These are phyloP conservation scores for Microtus oregoni DNA, from an alignment of 2,113 vertebrate genomes.

Conservation along the genomic window DNA sequence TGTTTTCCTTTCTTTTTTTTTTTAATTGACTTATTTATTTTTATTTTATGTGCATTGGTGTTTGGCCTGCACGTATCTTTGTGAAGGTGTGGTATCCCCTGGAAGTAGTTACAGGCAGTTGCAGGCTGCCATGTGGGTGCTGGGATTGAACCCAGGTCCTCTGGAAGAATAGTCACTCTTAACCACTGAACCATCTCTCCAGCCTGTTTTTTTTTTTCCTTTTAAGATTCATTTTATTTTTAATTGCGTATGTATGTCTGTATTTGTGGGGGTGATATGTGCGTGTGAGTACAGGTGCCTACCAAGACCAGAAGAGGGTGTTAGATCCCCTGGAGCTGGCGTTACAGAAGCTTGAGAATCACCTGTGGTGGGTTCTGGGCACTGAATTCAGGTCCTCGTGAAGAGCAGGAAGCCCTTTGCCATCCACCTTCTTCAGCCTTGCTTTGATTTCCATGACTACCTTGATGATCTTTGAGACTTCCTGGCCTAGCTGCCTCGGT, in stretches of 20 bases:
- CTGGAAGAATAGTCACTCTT: too few species aligned
- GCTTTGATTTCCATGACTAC: background rate
- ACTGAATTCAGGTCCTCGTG: background rate
- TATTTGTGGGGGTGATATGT: background rate
- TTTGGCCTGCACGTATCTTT: too few species aligned
- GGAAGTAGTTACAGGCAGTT: too few species aligned
- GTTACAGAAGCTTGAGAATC: background rate
- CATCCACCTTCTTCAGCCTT: background rate
- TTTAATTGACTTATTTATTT: too few species aligned
- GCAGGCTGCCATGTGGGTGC: too few species aligned
- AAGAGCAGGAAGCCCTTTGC: background rate
- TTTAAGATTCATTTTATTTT: background rate
- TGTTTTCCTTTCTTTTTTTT: background rate
- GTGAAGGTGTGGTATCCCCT: too few species aligned
- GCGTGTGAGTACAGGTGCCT: background rate
- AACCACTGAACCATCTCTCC: too few species aligned
- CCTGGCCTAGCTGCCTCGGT: background rate
- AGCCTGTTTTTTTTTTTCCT: background rate
- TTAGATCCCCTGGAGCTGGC: background rate
- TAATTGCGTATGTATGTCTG: background rate
- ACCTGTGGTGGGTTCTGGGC: background rate
- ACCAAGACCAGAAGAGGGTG: background rate
- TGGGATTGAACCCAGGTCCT: too few species aligned
- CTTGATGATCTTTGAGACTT: background rate
- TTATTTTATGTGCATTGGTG: too few species aligned